Evolutionary conservation across 2,113 vertebrate species (phyloP), one percentile per base, ranked within the genome.

Genomic region (Dendropsophus ebraccatus): DNA sequence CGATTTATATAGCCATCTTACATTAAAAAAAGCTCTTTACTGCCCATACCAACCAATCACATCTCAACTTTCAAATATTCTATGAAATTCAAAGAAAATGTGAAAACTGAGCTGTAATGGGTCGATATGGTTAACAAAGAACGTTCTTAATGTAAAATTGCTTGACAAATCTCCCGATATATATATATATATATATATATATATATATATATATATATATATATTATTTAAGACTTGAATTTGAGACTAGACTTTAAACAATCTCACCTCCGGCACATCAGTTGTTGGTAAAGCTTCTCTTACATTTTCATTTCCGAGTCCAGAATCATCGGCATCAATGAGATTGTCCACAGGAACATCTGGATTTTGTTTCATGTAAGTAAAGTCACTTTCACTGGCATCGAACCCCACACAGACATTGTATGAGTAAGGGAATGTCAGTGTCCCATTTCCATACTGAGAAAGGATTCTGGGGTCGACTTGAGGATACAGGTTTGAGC

Each of bases 401-500:
- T 89, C 74, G 0, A 88, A 86, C 0, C 90, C 69, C 4, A 88
- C 67, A 45, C 90, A 91, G 1, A 92, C 70, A 82, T 92, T 91
- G 8, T 91, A 92, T 13, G 90, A 62, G 83, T 91, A 93, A 10
- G 83, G 83, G 25, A 85, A 49, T 10, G 90, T 84, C 37, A 91
- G 32, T 91, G 91, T 4, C 52, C 89, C 56, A 77, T 45, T 35
- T 23, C 13, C 32, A 41, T 88, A 93, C 74, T 88, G 88, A 16
- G 89, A 76, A 0, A 89, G 87, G 52, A 91, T 81, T 13, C 73
- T 69, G 12, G 88, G 69, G 28, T 72, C 87, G 32, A 65, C 73
- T 32, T 49, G 73, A 1, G 89, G 88, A 32, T 89, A 89, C 11
- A 89, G 14, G 45, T 74, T 77, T 45, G 70, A n/a, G 41, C 41